phyloP scores from a whole-genome alignment of 2,888 invertebrate genomes.

The Hymenopus coronatus region DNA sequence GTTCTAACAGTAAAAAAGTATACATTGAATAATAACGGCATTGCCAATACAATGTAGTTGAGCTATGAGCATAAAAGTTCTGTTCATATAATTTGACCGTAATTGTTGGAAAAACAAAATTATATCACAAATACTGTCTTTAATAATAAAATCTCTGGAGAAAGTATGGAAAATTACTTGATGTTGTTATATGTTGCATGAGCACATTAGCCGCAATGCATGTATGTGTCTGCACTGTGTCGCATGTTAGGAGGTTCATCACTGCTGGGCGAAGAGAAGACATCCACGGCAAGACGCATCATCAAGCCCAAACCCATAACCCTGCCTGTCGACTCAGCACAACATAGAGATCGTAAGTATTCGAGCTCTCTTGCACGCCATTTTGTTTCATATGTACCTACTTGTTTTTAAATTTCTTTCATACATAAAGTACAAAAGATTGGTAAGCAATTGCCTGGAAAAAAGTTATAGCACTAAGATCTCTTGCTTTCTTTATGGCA shows the following conservation, averaged over 20 bases:
- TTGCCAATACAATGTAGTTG: too few relatives aligned
- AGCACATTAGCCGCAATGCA: constrained; percentile 41
- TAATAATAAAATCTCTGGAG: too few relatives aligned
- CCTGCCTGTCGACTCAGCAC: constrained; percentile 63
- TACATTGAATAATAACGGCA: too few relatives aligned
- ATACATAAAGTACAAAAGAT: background rate
- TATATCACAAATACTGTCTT: too few relatives aligned
- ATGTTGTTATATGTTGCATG: background rate
- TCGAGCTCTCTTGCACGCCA: background rate
- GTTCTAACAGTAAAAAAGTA: too few relatives aligned
- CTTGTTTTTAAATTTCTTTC: background rate
- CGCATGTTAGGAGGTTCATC: constrained; percentile 1
- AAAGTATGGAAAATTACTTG: background rate
- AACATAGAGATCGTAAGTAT: constrained; percentile 63
- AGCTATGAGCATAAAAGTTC: too few relatives aligned
- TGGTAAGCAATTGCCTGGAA: background rate
- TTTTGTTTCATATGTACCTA: background rate
- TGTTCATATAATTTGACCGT: too few relatives aligned
- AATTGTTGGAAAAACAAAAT: too few relatives aligned
- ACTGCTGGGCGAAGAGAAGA: constrained; percentile 45
- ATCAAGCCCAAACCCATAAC: constrained; percentile 65
- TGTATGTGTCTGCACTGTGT: background rate
- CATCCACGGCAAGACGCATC: constrained; percentile 50
- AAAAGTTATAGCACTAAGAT: background rate
- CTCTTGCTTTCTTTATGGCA: background rate